Evolutionary conservation across 2,113 vertebrate species (phyloP).

Genomic region (Psophia crepitans): DNA sequence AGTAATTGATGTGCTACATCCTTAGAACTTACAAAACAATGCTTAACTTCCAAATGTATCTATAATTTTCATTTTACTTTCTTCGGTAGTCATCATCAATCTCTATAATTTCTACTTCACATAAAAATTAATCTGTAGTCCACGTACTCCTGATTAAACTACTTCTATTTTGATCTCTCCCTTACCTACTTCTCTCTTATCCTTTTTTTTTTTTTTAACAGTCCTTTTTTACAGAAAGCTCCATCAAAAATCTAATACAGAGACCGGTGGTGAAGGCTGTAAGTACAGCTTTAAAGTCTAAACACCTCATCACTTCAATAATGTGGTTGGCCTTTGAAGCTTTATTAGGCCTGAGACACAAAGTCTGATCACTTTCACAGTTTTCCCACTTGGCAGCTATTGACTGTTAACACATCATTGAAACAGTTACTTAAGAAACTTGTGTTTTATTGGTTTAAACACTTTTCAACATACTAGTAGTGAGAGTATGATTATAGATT

Average conservation of each 20-base stretch:
- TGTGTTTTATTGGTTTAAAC: neutral
- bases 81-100: neutral
- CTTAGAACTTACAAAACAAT: neutral
- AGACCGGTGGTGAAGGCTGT: neutral
- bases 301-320: constrained; percentile 48
- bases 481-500: neutral
- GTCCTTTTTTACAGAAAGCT: neutral
- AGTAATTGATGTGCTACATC: neutral
- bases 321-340: constrained; percentile 23
- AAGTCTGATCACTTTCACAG: constrained; percentile 21
- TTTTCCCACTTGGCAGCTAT: constrained; percentile 13
- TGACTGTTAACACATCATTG: constrained; percentile 28
- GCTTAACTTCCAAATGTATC: neutral
- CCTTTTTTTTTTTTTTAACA: neutral
- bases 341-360: constrained; percentile 26
- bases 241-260: neutral
- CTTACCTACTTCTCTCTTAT: neutral
- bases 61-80: neutral
- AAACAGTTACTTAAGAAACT: neutral
- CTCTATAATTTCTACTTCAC: neutral
- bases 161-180: neutral
- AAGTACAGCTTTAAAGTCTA: constrained; percentile 12
- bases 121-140: neutral
- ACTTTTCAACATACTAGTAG: neutral
- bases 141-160: neutral